Conservation (phyloP, 2,797 vertebrate species). For the Mormyrops attenuatus region DNA sequence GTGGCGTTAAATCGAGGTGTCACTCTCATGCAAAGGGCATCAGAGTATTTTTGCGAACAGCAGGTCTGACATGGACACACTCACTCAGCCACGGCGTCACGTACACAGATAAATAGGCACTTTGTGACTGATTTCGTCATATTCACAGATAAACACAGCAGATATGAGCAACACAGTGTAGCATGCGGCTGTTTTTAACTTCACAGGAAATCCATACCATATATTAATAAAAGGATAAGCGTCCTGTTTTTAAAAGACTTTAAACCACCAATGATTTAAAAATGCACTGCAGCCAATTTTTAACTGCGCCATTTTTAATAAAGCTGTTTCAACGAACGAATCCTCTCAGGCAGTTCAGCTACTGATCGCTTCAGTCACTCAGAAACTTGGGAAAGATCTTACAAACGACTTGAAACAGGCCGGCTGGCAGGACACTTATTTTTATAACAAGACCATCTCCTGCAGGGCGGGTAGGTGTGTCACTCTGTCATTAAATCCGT, state of each 20-base stretch:
- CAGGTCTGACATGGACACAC: neutral
- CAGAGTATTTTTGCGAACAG: neutral
- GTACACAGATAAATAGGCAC: neutral
- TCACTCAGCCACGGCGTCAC: neutral
- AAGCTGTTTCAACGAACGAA: neutral
- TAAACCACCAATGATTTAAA: neutral
- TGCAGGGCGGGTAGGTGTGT: neutral
- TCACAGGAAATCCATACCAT: neutral
- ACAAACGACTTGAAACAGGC: neutral
- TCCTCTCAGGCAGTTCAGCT: neutral
- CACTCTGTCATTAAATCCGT: neutral
- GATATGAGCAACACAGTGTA: neutral
- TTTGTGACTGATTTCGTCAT: neutral
- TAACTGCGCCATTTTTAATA: neutral
- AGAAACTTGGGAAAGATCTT: neutral
- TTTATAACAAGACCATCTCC: neutral
- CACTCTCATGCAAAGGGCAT: neutral
- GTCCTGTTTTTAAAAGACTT: neutral
- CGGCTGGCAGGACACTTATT: neutral
- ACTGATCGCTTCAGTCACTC: neutral
- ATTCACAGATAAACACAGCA: neutral
- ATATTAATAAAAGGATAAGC: neutral
- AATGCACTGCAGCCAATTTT: neutral
- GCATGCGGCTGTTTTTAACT: neutral
- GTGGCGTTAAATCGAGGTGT: neutral